A percentile compares a stretch with the other conserved stretches of the same genome.
These are phyloP conservation scores for Thymelicus acteon DNA, from an alignment of 2,888 invertebrate genomes.

Conservation along the genomic window DNA sequence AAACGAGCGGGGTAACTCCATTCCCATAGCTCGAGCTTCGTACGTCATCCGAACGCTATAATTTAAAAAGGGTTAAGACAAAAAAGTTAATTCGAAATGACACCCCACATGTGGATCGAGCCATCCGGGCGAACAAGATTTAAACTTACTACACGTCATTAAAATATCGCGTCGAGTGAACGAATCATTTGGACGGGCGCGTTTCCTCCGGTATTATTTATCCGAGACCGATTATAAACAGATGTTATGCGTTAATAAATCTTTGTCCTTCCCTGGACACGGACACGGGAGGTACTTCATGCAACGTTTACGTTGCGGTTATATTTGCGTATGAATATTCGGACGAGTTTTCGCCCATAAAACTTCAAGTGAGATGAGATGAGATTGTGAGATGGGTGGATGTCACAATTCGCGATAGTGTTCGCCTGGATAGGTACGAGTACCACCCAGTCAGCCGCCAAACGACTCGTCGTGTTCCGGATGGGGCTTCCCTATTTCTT, in stretches of 20 bases:
- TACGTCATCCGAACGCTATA: slow-evolving; percentile 68
- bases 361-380: no score
- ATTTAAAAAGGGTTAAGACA: slow-evolving; percentile 79
- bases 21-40: slow-evolving; percentile 64
- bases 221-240: slow-evolving; percentile 73
- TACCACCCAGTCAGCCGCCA: no score
- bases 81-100: slow-evolving; percentile 68
- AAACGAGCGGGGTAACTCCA: slow-evolving; percentile 51
- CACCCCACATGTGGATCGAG: slow-evolving; percentile 60
- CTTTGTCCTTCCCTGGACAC: slow-evolving; percentile 56
- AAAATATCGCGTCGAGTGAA: slow-evolving; percentile 68
- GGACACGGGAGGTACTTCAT: slow-evolving; percentile 35
- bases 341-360: no score
- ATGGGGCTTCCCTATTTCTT: no score
- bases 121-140: slow-evolving; percentile 57
- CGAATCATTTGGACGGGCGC: slow-evolving; percentile 61
- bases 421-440: no score
- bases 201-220: slow-evolving; percentile 70
- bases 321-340: no score
- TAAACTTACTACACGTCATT: slow-evolving; percentile 61
- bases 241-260: slow-evolving; percentile 75
- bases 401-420: no score
- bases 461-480: no score
- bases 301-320: no score
- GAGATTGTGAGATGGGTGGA: no score